Percentiles rank a stretch among this genome's conserved stretches.
phyloP scores from a whole-genome alignment of 2,888 invertebrate species.

The Dioctria linearis region DNA sequence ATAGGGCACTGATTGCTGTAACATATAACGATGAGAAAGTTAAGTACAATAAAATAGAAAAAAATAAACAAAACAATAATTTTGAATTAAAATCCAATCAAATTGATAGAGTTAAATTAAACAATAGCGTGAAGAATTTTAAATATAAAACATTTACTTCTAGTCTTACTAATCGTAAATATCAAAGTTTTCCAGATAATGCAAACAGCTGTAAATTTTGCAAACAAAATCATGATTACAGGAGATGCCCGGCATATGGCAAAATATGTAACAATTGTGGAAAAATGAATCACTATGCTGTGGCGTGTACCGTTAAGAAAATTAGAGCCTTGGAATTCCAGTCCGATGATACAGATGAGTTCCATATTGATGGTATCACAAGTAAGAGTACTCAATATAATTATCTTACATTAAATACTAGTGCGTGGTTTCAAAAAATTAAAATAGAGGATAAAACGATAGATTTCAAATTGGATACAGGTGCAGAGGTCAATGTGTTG shows the following conservation, averaged over 20 bases:
- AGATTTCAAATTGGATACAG: slow-evolving; percentile 51
- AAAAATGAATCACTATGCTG: slow-evolving; percentile 41
- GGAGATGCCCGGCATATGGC: slow-evolving; percentile 45
- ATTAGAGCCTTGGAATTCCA: slow-evolving; percentile 2
- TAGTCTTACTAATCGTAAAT: slow-evolving; percentile 10
- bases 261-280: slow-evolving; percentile 34
- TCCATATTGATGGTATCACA: slow-evolving; percentile 1
- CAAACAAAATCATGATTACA: neutral
- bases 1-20: neutral
- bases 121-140: neutral
- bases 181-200: slow-evolving; percentile 13
- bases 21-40: slow-evolving; percentile 22
- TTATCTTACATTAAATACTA: neutral
- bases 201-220: slow-evolving; percentile 24
- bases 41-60: neutral
- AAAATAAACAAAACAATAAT: neutral
- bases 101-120: neutral
- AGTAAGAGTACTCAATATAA: slow-evolving; percentile 5
- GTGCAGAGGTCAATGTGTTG: slow-evolving; percentile 48
- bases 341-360: neutral
- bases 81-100: no score
- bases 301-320: slow-evolving; percentile 14
- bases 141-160: neutral
- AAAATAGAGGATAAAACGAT: slow-evolving; percentile 3
- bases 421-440: slow-evolving; percentile 44